Base-by-base conservation (phyloP, 2,113 vertebrate species). In the Petrocephalus microphthalmus region DNA sequence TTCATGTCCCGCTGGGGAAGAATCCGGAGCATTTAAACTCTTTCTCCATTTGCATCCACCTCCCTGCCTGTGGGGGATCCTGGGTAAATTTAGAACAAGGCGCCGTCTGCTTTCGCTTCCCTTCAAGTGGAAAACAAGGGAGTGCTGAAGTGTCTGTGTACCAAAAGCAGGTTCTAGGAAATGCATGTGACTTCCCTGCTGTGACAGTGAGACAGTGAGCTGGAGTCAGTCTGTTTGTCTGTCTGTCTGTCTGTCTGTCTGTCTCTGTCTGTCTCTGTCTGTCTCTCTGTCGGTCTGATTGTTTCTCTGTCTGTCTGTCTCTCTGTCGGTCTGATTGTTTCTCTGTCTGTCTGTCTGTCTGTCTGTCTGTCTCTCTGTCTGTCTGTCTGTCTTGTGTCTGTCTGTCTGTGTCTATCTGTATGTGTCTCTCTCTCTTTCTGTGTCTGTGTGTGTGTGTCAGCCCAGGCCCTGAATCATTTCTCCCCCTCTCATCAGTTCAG, bases 391-490 rank as follows among this genome's bases (percentile, higher is more conserved):
- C n/a, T n/a, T n/a, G n/a, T n/a, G 56, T 60, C 7, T 60, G 20
- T 60, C 20, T 60, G 22, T 60, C 20, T 60, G 7, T 60, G 10
- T 8, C n/a, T n/a, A 10, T 64, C 7, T 25, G n/a, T 25, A 25
- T 25, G n/a, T n/a, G 20, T 67, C 2, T 20, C n/a, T 47, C 17
- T 47, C 17, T 47, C 0, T 47, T 8, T 45, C 22, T 17, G 56
- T 49, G 54, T 64, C 56, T 71, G 2, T 49, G 54, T 64, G 85
- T 71, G 2, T 67, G 42, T 71, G 17, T 29, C 25, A 88, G 88
- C 22, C 3, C 88, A 25, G 94, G 95, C 1, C 96, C 96, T 83
- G 94, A 96, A 96, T 74, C 33, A 96, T 92, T 94, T 96, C 57
- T 96, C 96, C 19, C 37, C 45, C 53, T 20, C 53, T 67, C 45